These are phyloP conservation scores for Pelodiscus sinensis DNA, from an alignment of 2,113 vertebrate genomes.

Conservation along the genomic window DNA sequence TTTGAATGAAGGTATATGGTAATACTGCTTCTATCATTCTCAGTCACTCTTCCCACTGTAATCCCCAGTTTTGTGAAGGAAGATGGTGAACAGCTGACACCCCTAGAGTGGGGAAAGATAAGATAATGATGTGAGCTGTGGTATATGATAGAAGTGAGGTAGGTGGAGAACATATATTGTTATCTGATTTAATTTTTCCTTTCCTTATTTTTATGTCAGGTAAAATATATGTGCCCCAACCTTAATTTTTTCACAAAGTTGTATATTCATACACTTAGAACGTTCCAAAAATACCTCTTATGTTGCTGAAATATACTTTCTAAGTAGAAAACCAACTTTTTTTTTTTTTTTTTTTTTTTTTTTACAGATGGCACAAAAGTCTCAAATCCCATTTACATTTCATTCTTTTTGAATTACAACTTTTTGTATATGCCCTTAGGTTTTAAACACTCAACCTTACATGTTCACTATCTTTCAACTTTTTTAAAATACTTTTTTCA, in stretches of 20 bases:
- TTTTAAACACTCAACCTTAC: not conserved
- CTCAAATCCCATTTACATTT: not conserved
- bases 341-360: not conserved
- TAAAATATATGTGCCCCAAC: not conserved
- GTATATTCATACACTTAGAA: not conserved
- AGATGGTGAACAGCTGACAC: not conserved
- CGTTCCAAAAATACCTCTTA: not conserved
- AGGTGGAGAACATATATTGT: not conserved
- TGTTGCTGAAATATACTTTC: not conserved
- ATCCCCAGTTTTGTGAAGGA: not conserved
- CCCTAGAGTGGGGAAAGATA: not conserved
- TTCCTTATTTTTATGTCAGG: not conserved
- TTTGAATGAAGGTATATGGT: not conserved
- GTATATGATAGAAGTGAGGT: not conserved
- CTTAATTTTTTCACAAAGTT: not conserved
- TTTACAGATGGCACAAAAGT: not conserved
- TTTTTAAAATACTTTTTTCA: not conserved
- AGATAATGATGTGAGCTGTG: not conserved
- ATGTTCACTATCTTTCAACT: not conserved
- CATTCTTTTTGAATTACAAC: not conserved
- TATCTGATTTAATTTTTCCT: not conserved
- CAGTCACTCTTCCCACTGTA: not conserved
- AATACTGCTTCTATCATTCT: not conserved
- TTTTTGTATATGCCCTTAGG: not conserved
- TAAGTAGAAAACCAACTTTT: not conserved